Conservation (phyloP, 2,888 invertebrate genomes). For the Heliconius cydno region DNA sequence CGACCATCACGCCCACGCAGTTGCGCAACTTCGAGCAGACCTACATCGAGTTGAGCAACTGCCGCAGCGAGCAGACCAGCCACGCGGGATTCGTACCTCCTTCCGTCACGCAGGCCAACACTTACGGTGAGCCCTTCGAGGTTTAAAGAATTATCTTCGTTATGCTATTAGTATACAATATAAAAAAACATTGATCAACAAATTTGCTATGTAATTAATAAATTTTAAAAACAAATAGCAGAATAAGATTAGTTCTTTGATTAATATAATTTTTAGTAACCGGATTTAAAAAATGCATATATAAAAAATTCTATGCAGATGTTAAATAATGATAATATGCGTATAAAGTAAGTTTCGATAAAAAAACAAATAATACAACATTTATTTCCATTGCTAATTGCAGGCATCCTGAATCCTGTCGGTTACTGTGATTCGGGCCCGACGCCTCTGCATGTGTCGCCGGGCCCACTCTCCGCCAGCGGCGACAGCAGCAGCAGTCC, state of each 20-base stretch:
- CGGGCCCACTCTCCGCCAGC: slow-evolving; percentile 81
- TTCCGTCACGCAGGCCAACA: slow-evolving; percentile 80
- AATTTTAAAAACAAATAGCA: not conserved
- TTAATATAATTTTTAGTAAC: too few species aligned
- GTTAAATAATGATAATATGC: too few species aligned
- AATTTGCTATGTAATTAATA: not conserved
- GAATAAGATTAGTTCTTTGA: not conserved
- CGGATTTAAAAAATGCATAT: too few species aligned
- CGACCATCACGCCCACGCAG: slow-evolving; percentile 97
- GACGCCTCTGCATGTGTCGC: slow-evolving; percentile 82
- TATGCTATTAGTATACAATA: not conserved
- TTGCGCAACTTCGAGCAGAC: slow-evolving; percentile 96
- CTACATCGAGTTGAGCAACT: slow-evolving; percentile 93
- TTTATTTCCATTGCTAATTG: not conserved
- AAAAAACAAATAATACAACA: not conserved
- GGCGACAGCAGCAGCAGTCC: slow-evolving; percentile 79
- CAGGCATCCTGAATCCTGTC: slow-evolving; percentile 79
- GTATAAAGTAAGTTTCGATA: too few species aligned
- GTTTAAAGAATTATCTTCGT: not conserved
- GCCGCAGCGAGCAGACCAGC: slow-evolving; percentile 88
- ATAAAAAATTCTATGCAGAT: too few species aligned
- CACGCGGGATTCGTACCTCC: slow-evolving; percentile 98
- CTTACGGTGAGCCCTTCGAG: slow-evolving; percentile 70
- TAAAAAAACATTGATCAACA: not conserved
- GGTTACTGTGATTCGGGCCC: slow-evolving; percentile 78